Conservation (phyloP, 2,797 vertebrate species). For the Staurois parvus region DNA sequence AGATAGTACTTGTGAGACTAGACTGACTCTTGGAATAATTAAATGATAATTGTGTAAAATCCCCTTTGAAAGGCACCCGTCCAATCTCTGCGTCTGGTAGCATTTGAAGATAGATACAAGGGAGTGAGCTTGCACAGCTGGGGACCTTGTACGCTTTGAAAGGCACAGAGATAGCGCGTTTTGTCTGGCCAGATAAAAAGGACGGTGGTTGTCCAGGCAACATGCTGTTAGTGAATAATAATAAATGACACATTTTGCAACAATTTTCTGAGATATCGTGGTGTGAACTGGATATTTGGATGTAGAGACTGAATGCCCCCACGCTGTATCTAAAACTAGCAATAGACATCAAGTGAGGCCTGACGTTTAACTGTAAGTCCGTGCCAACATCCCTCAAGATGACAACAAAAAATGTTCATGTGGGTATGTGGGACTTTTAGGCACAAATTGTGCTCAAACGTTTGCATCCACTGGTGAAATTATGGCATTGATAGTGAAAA, state of each 20-base stretch:
- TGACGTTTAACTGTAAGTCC: no score
- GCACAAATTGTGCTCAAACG: no score
- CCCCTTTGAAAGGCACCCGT: slow-evolving; percentile 28
- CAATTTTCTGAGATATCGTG: neutral
- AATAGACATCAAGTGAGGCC: no score
- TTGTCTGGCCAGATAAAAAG: slow-evolving; percentile 30
- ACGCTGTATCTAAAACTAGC: no score
- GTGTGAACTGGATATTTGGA: neutral
- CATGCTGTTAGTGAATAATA: slow-evolving; percentile 22
- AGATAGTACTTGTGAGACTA: slow-evolving; percentile 27
- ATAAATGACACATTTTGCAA: neutral
- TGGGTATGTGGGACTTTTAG: no score
- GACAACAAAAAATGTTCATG: no score
- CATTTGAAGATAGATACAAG: slow-evolving; percentile 11
- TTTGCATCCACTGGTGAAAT: no score
- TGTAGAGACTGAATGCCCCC: no score
- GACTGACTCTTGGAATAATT: slow-evolving; percentile 39
- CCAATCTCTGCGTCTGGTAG: slow-evolving; percentile 10
- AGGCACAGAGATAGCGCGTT: neutral
- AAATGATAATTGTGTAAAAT: slow-evolving; percentile 36
- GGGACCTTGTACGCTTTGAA: slow-evolving; percentile 17
- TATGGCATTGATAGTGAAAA: no score
- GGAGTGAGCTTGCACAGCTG: slow-evolving; percentile 14
- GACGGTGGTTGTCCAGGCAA: slow-evolving; percentile 37
- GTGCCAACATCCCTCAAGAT: no score